Percentiles rank a stretch among this genome's conserved stretches.
Evolutionary conservation across 2,113 vertebrate genomes (phyloP).

Genomic region (Manacus vitellinus): DNA sequence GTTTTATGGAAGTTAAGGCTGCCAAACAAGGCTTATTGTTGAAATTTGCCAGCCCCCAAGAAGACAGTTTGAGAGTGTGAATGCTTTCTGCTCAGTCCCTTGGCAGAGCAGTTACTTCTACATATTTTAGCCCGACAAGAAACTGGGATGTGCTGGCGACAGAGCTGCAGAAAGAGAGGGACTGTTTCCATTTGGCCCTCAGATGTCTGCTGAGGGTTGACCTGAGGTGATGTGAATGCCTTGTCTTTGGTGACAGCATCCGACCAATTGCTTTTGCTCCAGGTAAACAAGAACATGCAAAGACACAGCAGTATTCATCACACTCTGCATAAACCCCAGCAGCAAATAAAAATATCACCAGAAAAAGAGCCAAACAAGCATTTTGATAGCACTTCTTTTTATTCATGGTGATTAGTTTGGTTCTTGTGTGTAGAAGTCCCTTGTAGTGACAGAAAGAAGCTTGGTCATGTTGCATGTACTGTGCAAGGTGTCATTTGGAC

Average conservation of each 20-base stretch:
- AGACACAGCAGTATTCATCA: background rate
- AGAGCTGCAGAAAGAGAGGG: background rate
- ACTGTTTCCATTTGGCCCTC: background rate
- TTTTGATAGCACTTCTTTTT: background rate
- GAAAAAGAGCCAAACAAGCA: background rate
- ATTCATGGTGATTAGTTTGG: background rate
- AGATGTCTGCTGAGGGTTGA: background rate
- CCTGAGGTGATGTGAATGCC: background rate
- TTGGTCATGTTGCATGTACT: background rate
- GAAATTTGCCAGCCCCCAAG: background rate
- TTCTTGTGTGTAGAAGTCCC: background rate
- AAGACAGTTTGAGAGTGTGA: background rate
- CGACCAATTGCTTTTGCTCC: background rate
- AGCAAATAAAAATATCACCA: background rate
- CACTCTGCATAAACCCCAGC: background rate
- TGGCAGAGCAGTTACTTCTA: background rate
- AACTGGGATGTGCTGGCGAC: rapidly evolving
- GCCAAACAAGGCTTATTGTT: background rate
- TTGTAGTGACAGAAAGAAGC: background rate
- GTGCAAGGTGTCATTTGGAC: background rate
- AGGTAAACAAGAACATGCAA: background rate
- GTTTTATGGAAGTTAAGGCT: background rate
- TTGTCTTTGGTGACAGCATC: background rate
- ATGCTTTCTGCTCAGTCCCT: background rate
- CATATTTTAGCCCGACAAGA: rapidly evolving